These are phyloP conservation scores for Caenorhabditis imperialis DNA, from an alignment of 2,888 invertebrate species.

Conservation along the genomic window DNA sequence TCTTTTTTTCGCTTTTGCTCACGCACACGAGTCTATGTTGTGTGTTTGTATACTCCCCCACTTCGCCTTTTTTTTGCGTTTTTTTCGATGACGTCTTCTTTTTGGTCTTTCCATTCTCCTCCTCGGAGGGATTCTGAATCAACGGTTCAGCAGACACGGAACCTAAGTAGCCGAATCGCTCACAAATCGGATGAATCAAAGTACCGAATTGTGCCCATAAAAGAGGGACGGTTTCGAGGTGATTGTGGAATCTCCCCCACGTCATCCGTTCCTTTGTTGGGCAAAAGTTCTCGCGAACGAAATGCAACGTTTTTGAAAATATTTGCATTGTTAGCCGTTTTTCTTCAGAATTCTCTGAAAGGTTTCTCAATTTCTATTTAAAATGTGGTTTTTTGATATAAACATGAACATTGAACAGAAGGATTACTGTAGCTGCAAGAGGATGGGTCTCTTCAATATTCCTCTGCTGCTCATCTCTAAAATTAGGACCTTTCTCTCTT, in stretches of 20 bases:
- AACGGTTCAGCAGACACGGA: slow-evolving; percentile 28
- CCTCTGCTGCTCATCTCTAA: too few relatives aligned
- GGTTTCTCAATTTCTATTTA: too few relatives aligned
- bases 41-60: slow-evolving; percentile 12
- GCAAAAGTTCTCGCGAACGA: background rate
- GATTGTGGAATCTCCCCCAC: too few relatives aligned
- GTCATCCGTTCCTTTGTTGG: too few relatives aligned
- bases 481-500: too few relatives aligned
- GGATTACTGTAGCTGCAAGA: too few relatives aligned
- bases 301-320: background rate
- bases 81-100: slow-evolving; percentile 15
- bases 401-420: too few relatives aligned
- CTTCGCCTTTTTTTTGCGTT: slow-evolving; percentile 1
- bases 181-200: slow-evolving; percentile 51
- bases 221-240: too few relatives aligned
- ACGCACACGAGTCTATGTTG: slow-evolving; percentile 14
- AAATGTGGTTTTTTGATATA: too few relatives aligned
- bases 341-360: too few relatives aligned
- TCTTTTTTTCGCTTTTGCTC: slow-evolving; percentile 14
- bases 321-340: background rate
- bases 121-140: slow-evolving; percentile 15
- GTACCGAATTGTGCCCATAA: slow-evolving; percentile 31
- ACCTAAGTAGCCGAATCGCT: slow-evolving; percentile 14
- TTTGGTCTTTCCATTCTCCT: slow-evolving; percentile 8
- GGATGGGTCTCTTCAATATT: too few relatives aligned